Evolutionary conservation across 2,797 vertebrate species (phyloP), one percentile per base, ranked within the genome.

Genomic region (Acanthurus lineatus): DNA sequence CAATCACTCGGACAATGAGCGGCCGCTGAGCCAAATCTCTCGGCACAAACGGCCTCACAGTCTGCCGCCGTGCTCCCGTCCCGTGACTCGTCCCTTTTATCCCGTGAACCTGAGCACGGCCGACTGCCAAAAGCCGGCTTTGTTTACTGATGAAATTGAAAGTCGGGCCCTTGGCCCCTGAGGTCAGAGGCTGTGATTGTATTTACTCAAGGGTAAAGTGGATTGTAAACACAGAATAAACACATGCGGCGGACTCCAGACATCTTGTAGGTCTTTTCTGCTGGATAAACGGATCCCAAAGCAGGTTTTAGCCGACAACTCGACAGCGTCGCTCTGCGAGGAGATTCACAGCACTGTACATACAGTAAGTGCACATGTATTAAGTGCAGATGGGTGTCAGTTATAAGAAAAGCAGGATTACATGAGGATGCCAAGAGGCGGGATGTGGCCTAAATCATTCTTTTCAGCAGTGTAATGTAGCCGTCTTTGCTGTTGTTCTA

Each of bases 131-230:
- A 92, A 89, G 79, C 73, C 1, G 6, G 65, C 84, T 88, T 86
- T 89, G 85, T 90, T 91, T 90, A 79, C 84, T 78, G 85, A 87
- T 88, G 83, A 86, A 88, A 90, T 88, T 82, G 84, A 89, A 86
- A 88, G 81, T 79, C 77, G 47, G 45, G 66, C 69, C 69, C 59
- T 58, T 10, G 38, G 53, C 9, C 67, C 69, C 67, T n/a, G 44
- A 83, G 86, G 85, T 86, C 77, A 83, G 76, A 81, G 83, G 68
- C 65, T 82, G 59, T 52, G 73, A 70, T 73, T 67, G 56, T 68
- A 61, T 86, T 83, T 79, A 76, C 22, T 76, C 69, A 74, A 80
- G 83, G 82, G 78, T 76, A 70, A 79, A 82, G 65, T 66, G 68
- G 53, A 15, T 47, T 81, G 79, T 83, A 72, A 86, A 87, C 54